Percentiles rank a stretch among this genome's conserved stretches.
These are phyloP conservation scores for Gerris buenoi DNA, from an alignment of 1,140 invertebrate species.

Conservation along the genomic window DNA sequence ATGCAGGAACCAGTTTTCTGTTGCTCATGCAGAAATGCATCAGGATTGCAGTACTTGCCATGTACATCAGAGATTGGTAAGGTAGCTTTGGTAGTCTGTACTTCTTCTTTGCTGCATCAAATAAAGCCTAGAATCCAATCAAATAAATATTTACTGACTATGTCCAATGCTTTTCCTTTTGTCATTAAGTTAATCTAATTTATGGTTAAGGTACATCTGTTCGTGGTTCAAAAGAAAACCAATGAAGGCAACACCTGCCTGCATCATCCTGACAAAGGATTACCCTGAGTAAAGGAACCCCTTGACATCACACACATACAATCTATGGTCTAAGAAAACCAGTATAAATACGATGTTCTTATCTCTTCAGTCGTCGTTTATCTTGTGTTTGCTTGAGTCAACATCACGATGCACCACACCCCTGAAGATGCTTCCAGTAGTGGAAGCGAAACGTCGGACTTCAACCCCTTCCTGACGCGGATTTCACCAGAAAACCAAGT, in stretches of 20 bases:
- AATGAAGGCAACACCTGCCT: not conserved
- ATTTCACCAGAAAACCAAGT: too few relatives aligned
- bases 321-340: too few relatives aligned
- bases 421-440: too few relatives aligned
- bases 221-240: not conserved
- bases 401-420: too few relatives aligned
- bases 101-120: not conserved
- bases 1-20: not conserved
- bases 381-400: too few relatives aligned
- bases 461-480: too few relatives aligned
- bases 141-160: not conserved
- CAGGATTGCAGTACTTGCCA: not conserved
- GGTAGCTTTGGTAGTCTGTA: not conserved
- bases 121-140: not conserved
- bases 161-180: not conserved
- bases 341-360: too few relatives aligned
- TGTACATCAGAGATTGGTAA: not conserved
- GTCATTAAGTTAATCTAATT: not conserved
- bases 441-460: too few relatives aligned
- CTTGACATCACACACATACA: too few relatives aligned
- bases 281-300: too few relatives aligned
- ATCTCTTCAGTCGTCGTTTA: too few relatives aligned
- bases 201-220: not conserved
- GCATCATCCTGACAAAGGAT: not conserved
- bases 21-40: not conserved